Base-by-base conservation (phyloP, 2,113 vertebrate genomes). In the Rattus rattus region DNA sequence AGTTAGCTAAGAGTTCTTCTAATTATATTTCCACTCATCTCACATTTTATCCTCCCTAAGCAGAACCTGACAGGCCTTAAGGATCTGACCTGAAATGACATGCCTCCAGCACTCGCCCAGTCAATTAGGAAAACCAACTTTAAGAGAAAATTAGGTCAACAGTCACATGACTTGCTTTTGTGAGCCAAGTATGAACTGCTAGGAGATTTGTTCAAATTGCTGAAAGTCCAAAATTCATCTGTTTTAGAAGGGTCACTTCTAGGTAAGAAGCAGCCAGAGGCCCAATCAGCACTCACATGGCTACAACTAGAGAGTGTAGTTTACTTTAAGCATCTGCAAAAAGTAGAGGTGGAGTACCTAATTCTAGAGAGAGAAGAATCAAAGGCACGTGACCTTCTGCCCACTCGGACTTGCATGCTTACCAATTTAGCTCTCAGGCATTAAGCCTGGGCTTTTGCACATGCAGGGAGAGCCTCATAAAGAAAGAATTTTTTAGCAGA, bases 81-180 rank as follows among this genome's bases (percentile, higher is more conserved):
- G 88, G 86, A 83, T 63, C 22, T 61, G 56, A 63, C 59, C 81
- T 84, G 59, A 84, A 63, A 63, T 30, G 81, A 65, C 81, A 65
- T 65, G 59, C 81, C 39, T 85, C 39, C 26, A 28, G 17, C 72
- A 94, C 83, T 90, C 49, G 69, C 56, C 92, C 80, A 92, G 43
- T 76, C 59, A 90, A 88, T 43, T 56, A 96, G 39, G 22, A 94
- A 59, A 83, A 83, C 24, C 28, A 94, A 90, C 61, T 56, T 76
- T 43, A 88, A 88, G 93, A 94, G 52, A 85, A 95, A 91, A 91
- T 77, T 65, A 88, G 52, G 69, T 84, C 43, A 85, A 30, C 17
- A 83, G 56, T 80, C 49, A 70, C 9, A 91, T 33, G 17, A 90
- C 28, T 75, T 92, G 73, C 59, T 92, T 92, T 90, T 81, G 13